Percentiles rank a stretch among this genome's conserved stretches.
Evolutionary conservation across 2,113 vertebrate species (phyloP).

Genomic region (Myrmophylax atrothorax): DNA sequence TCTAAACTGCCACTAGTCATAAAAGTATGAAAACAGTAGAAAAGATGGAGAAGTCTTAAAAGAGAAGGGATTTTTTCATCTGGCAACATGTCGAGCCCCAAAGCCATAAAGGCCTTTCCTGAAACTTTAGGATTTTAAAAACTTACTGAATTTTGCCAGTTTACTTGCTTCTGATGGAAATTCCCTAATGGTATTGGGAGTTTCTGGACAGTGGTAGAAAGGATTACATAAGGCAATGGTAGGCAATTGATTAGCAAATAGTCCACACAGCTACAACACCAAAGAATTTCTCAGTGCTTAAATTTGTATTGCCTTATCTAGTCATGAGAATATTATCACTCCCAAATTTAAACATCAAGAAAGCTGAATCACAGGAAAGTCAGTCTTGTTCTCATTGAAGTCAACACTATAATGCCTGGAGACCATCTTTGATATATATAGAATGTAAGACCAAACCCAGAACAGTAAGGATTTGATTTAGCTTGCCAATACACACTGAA

Average conservation of each 20-base stretch:
- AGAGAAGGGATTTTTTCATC: background rate
- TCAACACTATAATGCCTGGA: background rate
- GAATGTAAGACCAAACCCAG: background rate
- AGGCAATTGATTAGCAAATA: background rate
- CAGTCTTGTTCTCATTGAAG: background rate
- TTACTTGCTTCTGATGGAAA: constrained; percentile 3
- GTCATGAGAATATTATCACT: background rate
- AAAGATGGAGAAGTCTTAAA: background rate
- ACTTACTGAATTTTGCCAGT: background rate
- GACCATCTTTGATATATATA: background rate
- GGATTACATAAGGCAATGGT: background rate
- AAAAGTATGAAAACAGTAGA: background rate
- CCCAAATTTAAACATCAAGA: background rate
- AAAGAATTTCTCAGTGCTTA: background rate
- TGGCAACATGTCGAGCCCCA: background rate
- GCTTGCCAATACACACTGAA: background rate
- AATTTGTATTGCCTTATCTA: background rate
- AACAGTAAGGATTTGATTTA: background rate
- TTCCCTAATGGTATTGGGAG: background rate
- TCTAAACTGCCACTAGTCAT: background rate
- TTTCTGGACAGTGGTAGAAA: background rate
- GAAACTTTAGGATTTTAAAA: constrained; percentile 3
- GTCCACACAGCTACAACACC: background rate
- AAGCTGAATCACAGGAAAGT: background rate
- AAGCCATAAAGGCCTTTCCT: constrained; percentile 16